Conservation (phyloP, 2,797 vertebrate genomes). For the Halcyon smyrnensis region DNA sequence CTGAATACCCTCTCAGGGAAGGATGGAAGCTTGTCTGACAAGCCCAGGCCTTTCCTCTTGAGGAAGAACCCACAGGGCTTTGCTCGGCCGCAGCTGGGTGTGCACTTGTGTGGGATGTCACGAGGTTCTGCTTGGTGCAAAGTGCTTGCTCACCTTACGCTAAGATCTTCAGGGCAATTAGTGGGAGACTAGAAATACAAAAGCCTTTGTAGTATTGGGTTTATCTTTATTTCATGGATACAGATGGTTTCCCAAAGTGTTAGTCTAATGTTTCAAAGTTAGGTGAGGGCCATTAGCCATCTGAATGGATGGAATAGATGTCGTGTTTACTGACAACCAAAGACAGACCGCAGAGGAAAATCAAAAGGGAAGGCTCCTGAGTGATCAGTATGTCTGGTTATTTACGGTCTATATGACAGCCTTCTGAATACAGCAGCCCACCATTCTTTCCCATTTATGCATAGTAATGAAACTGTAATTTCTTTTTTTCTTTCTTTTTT, state of each 20-base stretch:
- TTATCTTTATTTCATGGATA: conserved; percentile 1
- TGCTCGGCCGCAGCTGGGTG: background rate
- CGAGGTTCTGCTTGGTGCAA: background rate
- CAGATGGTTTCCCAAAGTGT: background rate
- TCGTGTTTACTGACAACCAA: background rate
- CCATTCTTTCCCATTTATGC: background rate
- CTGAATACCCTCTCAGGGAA: background rate
- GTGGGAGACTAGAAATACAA: background rate
- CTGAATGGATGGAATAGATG: background rate
- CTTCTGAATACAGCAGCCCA: background rate
- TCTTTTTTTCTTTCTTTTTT: background rate
- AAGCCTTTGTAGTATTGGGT: background rate
- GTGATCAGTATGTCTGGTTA: background rate
- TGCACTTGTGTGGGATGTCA: background rate
- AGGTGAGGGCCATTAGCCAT: background rate
- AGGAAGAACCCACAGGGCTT: background rate
- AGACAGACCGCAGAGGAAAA: background rate
- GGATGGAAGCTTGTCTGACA: background rate
- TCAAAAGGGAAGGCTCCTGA: background rate
- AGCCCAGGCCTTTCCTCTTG: background rate
- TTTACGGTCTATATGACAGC: background rate
- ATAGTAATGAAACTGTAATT: background rate
- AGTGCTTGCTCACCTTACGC: background rate
- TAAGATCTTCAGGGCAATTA: background rate
- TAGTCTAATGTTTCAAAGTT: conserved; percentile 6